Percentiles rank a stretch among this genome's conserved stretches.
Conservation (phyloP, 2,888 invertebrate genomes). For the Phyllotreta striolata region DNA sequence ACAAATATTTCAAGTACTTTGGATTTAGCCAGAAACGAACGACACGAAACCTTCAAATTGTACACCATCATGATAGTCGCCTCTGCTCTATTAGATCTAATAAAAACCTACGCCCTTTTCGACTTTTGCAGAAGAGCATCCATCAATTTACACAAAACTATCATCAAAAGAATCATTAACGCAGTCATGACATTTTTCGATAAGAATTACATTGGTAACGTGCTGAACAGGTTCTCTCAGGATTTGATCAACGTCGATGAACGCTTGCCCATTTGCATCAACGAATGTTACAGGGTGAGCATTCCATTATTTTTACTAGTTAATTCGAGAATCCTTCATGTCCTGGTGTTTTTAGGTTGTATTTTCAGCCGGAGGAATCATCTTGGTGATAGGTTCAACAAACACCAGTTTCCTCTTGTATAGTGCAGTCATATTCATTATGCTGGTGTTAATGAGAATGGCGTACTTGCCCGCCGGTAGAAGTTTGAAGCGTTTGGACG, state of each 20-base stretch:
- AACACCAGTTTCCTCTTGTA: constrained; percentile 46
- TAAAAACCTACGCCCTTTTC: constrained; percentile 65
- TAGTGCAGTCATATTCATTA: constrained; percentile 39
- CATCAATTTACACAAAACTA: constrained; percentile 48
- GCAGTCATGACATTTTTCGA: constrained; percentile 52
- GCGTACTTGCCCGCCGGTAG: constrained; percentile 49
- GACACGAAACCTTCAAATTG: constrained; percentile 34
- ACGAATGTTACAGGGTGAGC: constrained; percentile 47
- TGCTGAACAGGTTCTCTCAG: constrained; percentile 51
- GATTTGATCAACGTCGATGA: constrained; percentile 51
- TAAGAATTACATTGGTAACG: constrained; percentile 51
- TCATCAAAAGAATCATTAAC: constrained; percentile 45
- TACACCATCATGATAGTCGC: constrained; percentile 38
- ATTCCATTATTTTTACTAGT: not conserved
- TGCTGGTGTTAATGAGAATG: constrained; percentile 44
- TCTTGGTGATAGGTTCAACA: constrained; percentile 44
- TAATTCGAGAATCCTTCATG: constrained; percentile 9
- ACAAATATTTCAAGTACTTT: not conserved
- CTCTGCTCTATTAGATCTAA: constrained; percentile 33
- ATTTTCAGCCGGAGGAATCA: constrained; percentile 40
- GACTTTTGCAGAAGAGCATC: constrained; percentile 80
- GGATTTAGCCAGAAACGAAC: constrained; percentile 28
- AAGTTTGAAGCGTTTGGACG: constrained; percentile 52
- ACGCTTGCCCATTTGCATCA: constrained; percentile 45
- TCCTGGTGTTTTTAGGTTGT: constrained; percentile 39